Conservation (phyloP, 2,888 invertebrate genomes). For the Aromia moschata region DNA sequence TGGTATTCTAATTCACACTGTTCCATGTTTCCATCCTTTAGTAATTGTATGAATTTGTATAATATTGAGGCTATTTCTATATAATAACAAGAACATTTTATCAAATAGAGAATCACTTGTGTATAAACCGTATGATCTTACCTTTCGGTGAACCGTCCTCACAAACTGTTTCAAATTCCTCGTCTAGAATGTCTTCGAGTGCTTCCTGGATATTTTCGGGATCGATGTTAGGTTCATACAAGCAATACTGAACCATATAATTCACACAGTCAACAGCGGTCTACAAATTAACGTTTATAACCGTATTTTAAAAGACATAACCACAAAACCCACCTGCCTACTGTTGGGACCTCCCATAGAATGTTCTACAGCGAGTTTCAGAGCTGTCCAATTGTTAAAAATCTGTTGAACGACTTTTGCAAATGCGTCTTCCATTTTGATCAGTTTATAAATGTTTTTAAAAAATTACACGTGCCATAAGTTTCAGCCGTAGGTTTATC, state of each 20-base stretch:
- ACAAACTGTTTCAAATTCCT: constrained; percentile 77
- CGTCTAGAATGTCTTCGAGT: constrained; percentile 76
- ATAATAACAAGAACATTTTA: constrained; percentile 44
- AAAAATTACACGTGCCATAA: too few species aligned
- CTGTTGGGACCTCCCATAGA: constrained; percentile 77
- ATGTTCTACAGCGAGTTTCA: constrained; percentile 78
- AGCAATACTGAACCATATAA: constrained; percentile 72
- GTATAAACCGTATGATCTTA: constrained; percentile 45
- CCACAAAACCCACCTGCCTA: constrained; percentile 66
- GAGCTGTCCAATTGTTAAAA: constrained; percentile 77
- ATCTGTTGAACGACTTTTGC: constrained; percentile 72
- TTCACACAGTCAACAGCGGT: constrained; percentile 72
- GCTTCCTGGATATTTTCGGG: constrained; percentile 70
- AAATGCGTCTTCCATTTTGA: constrained; percentile 64
- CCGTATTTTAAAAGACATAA: too few species aligned
- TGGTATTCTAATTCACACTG: constrained; percentile 68
- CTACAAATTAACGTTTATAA: constrained; percentile 58
- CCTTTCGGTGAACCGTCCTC: constrained; percentile 76
- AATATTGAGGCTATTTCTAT: constrained; percentile 71
- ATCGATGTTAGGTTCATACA: constrained; percentile 67
- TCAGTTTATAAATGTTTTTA: too few species aligned
- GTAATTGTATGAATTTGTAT: constrained; percentile 67
- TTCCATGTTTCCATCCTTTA: constrained; percentile 67
- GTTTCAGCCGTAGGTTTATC: too few species aligned
- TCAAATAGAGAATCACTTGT: not conserved